A percentile compares a stretch with the other conserved stretches of the same genome.
phyloP scores from a whole-genome alignment of 2,113 vertebrate genomes.

The Mugil cephalus region DNA sequence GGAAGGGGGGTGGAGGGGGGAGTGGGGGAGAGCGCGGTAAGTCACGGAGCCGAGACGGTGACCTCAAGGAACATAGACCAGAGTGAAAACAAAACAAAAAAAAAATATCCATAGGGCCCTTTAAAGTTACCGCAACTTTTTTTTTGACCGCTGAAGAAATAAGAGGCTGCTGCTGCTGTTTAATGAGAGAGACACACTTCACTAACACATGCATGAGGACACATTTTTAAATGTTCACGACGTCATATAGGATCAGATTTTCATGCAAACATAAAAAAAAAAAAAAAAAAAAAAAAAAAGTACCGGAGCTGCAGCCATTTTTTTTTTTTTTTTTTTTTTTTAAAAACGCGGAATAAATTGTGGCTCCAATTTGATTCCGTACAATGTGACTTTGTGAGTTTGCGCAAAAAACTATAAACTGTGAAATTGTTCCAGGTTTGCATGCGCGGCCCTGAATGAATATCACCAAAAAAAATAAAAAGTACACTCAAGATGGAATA shows the following conservation, averaged over 20 bases:
- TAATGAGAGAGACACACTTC: neutral
- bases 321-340: neutral
- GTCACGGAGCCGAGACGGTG: constrained; percentile 32
- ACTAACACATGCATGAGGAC: too few relatives aligned
- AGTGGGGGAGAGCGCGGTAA: constrained; percentile 19
- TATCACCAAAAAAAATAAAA: constrained; percentile 12
- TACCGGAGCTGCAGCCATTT: constrained; percentile 1
- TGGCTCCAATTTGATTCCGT: too few relatives aligned
- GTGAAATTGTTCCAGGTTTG: constrained; percentile 17
- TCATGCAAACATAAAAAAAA: neutral
- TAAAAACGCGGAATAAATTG: too few relatives aligned
- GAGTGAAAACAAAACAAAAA: neutral
- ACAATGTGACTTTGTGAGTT: too few relatives aligned
- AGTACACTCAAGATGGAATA: neutral
- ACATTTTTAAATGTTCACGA: too few relatives aligned
- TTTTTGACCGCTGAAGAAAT: neutral
- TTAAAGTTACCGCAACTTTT: neutral
- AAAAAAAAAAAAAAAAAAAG: too few relatives aligned
- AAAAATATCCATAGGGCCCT: neutral
- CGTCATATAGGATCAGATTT: neutral
- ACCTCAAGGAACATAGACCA: constrained; percentile 6
- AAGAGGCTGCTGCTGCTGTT: neutral
- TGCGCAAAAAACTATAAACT: too few relatives aligned
- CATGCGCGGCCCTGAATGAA: constrained; percentile 32
- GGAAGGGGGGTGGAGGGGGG: neutral